Evolutionary conservation across 2,888 invertebrate genomes (phyloP).

Genomic region (Biston betularia): DNA sequence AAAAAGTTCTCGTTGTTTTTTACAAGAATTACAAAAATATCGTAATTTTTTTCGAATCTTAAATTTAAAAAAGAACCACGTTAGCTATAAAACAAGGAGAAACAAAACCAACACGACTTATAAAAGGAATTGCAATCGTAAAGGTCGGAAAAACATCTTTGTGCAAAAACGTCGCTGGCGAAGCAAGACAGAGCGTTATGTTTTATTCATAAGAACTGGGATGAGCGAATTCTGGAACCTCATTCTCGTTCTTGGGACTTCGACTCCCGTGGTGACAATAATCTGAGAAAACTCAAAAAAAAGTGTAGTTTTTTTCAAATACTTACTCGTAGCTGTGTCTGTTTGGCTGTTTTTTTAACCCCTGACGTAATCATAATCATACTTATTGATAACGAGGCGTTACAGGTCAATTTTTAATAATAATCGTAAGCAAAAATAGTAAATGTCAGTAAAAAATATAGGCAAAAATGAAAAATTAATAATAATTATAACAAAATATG

Average conservation of each 20-base stretch:
- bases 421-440: no score
- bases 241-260: not conserved
- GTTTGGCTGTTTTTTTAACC: no score
- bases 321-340: no score
- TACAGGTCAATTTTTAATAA: no score
- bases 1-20: no score
- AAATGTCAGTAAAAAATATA: no score
- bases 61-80: not conserved
- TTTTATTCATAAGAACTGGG: conserved; percentile 66
- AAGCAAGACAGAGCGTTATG: conserved; percentile 52
- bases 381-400: no score
- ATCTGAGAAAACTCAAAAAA: not conserved
- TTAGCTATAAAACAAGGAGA: not conserved
- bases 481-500: no score
- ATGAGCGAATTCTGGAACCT: conserved; percentile 54
- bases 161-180: conserved; percentile 55
- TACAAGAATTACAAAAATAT: no score
- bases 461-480: no score
- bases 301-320: no score
- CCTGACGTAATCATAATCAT: no score
- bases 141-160: conserved; percentile 56
- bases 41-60: not conserved
- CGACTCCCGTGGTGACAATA: not conserved
- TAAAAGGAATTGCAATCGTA: conserved; percentile 47
- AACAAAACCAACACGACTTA: conserved; percentile 25